Evolutionary conservation across 2,888 invertebrate genomes (phyloP).

Genomic region (Netelia virgata): DNA sequence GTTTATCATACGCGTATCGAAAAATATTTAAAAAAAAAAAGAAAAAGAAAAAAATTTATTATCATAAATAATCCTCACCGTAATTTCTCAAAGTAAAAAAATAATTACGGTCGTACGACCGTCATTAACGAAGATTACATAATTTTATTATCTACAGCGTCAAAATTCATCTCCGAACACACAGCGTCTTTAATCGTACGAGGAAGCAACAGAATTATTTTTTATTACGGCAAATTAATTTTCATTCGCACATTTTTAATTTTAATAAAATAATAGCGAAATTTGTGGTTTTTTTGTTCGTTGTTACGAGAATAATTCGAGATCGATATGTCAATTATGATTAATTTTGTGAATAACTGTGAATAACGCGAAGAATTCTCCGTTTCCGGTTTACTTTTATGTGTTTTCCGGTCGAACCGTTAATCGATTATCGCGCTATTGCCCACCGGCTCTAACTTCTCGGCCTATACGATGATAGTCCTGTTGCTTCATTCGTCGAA

Average conservation of each 20-base stretch:
- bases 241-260: background rate
- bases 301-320: constrained; percentile 2
- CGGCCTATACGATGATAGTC: constrained; percentile 20
- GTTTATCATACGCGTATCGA: background rate
- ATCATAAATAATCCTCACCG: background rate
- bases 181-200: too few species aligned
- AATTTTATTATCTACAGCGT: constrained; percentile 3
- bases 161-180: too few species aligned
- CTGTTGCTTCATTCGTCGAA: constrained; percentile 3
- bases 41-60: background rate
- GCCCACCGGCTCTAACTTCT: constrained; percentile 39
- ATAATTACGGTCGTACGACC: too few species aligned
- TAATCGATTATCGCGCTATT: constrained; percentile 53
- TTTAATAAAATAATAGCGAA: background rate
- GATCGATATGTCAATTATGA: constrained; percentile 20
- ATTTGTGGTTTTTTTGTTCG: too few species aligned
- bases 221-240: too few species aligned
- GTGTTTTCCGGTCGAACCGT: constrained; percentile 50
- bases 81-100: too few species aligned
- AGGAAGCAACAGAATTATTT: too few species aligned
- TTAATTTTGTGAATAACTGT: constrained; percentile 41
- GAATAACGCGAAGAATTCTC: constrained; percentile 27
- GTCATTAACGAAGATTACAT: background rate
- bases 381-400: background rate
- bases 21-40: background rate